Conservation (phyloP, 2,888 invertebrate species). For the Muscina levida region DNA sequence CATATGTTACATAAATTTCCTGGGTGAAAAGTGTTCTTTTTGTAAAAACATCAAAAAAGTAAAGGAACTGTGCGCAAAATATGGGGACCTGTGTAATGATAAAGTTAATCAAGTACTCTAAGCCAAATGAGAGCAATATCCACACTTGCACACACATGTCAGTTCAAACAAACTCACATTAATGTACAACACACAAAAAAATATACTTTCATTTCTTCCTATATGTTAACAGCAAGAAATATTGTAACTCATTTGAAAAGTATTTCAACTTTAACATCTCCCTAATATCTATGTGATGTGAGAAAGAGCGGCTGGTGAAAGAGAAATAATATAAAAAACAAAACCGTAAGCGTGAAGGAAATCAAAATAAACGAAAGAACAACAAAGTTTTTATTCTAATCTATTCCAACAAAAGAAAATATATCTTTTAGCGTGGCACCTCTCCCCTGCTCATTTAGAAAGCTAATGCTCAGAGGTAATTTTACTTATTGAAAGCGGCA, state of each 20-base stretch:
- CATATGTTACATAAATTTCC: no score
- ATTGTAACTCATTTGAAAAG: constrained; percentile 47
- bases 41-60: background rate
- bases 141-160: constrained; percentile 65
- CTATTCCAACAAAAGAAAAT: constrained; percentile 52
- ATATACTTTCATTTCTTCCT: no score
- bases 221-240: constrained; percentile 18
- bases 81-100: constrained; percentile 31
- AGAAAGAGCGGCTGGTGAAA: no score
- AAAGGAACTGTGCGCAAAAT: no score
- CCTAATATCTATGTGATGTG: background rate
- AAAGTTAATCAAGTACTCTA: constrained; percentile 47
- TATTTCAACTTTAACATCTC: constrained; percentile 13
- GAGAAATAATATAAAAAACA: background rate
- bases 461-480: constrained; percentile 47
- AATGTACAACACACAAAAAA: constrained; percentile 26
- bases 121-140: constrained; percentile 22
- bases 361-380: constrained; percentile 40
- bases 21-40: no score
- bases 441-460: constrained; percentile 1
- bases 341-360: background rate
- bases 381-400: constrained; percentile 48
- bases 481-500: constrained; percentile 33
- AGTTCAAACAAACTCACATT: constrained; percentile 35
- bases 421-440: constrained; percentile 17